These are phyloP conservation scores for Probosciger aterrimus DNA, from an alignment of 2,113 vertebrate genomes.

Conservation along the genomic window DNA sequence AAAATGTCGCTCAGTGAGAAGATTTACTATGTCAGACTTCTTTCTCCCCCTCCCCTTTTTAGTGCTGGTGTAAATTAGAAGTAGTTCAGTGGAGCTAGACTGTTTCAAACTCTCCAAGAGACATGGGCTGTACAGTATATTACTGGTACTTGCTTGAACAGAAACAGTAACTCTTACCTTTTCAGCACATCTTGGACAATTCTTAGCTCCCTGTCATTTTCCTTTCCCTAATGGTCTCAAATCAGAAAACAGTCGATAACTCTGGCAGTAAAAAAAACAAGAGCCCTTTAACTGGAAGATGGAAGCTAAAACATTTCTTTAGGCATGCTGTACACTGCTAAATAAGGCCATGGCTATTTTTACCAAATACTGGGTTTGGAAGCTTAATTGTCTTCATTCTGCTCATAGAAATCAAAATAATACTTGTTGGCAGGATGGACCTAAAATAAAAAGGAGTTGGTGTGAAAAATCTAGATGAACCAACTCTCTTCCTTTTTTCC, in stretches of 20 bases:
- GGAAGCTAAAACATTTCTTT: not conserved
- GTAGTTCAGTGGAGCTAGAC: not conserved
- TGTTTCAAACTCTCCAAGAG: not conserved
- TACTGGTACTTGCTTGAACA: not conserved
- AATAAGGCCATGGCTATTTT: conserved; percentile 9
- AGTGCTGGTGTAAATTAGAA: conserved; percentile 32
- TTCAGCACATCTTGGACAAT: not conserved
- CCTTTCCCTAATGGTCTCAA: not conserved
- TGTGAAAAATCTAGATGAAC: conserved; percentile 5
- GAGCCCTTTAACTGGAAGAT: not conserved
- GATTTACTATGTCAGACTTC: not conserved
- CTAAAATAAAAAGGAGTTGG: conserved; percentile 4
- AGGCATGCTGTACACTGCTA: not conserved
- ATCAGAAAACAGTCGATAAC: not conserved
- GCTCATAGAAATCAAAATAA: not conserved
- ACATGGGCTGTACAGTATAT: not conserved
- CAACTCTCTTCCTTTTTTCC: not conserved
- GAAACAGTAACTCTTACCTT: not conserved
- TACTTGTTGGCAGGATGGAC: not conserved
- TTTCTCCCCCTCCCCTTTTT: not conserved
- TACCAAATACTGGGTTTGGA: not conserved
- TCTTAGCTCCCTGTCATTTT: not conserved
- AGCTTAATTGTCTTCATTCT: conserved; percentile 23
- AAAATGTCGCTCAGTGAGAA: conserved; percentile 19
- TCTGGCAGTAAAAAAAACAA: not conserved